These are phyloP conservation scores for Trematomus bernacchii DNA, from an alignment of 2,797 vertebrate genomes.

Conservation along the genomic window DNA sequence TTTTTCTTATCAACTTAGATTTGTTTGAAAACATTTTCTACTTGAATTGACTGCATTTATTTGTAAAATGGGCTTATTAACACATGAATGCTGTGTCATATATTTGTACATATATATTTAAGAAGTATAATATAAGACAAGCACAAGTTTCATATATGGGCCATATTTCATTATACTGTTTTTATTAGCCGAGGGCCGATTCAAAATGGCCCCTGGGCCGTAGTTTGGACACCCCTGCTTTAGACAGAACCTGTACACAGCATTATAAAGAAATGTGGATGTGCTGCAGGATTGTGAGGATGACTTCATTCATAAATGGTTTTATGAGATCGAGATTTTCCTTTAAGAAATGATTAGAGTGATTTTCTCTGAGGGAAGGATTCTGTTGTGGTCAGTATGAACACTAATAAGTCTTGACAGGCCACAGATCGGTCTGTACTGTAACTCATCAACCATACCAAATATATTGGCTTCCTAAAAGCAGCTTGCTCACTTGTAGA, in stretches of 20 bases:
- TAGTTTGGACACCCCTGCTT: too few relatives aligned
- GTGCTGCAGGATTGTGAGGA: background rate
- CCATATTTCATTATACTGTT: too few relatives aligned
- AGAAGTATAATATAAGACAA: too few relatives aligned
- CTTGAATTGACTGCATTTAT: too few relatives aligned
- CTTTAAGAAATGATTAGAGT: constrained; percentile 1
- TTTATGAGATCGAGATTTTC: constrained; percentile 1
- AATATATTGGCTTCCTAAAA: constrained; percentile 46
- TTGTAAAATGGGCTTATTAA: too few relatives aligned
- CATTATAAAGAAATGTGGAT: background rate
- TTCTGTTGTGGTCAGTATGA: constrained; percentile 5
- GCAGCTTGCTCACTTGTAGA: constrained; percentile 36
- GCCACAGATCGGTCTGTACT: constrained; percentile 35
- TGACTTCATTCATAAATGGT: constrained; percentile 11
- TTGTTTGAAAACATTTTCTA: too few relatives aligned
- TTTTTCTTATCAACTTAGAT: too few relatives aligned
- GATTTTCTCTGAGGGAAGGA: constrained; percentile 10
- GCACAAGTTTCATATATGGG: too few relatives aligned
- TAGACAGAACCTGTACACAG: background rate
- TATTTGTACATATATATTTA: too few relatives aligned
- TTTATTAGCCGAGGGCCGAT: too few relatives aligned
- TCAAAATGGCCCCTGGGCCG: too few relatives aligned
- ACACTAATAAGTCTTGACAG: constrained; percentile 45
- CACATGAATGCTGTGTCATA: too few relatives aligned
- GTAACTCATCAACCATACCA: constrained; percentile 48